Evolutionary conservation across 2,888 invertebrate species (phyloP), one percentile per base, ranked within the genome.

Genomic region (Phengaris alcon): DNA sequence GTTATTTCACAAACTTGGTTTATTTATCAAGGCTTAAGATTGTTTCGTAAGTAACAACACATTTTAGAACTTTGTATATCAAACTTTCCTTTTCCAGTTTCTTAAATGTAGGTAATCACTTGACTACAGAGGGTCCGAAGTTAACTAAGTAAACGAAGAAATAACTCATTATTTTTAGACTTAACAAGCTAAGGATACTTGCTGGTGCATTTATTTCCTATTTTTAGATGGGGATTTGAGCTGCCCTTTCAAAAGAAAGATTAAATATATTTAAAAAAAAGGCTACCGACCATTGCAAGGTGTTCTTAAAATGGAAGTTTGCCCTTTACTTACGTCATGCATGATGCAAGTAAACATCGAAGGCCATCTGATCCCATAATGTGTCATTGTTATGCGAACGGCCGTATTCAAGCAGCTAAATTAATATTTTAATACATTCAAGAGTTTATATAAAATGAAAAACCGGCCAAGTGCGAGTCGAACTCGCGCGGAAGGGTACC

Each of bases 201-300:
- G 48, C 15, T 70, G 70, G 48, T 70, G 70, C 48, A 22, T 48
- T 48, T 51, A 15, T 70, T 51, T 10, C 12, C 51, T 70, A 51
- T 70, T 22, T 51, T 22, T 51, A 70, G 70, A 70, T 51, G 51
- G 51, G 70, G 51, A 51, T 70, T 48, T 48, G 15, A 48, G 15
- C 22, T 15, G 51, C 51, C 48, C 15, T 48, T 22, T 51, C n/a
- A 10, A 69, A 69, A 48, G 13, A 69, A 69, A 69, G 48, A 51
- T 69, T 22, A 1, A 44, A 10, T 35, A 69, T 48, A 69, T 51
- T 51, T 69, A 15, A 51, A 64, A 59, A 59, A 59, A 9, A 9
- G 57, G 22, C 35, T 10, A 10, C 35, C 35, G 8, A 55, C 55
- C n/a, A 57, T 57, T 57, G 57, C 57, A 6, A 59, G 59, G 59